Conservation (phyloP, 2,113 vertebrate genomes). For the Pavo muticus region DNA sequence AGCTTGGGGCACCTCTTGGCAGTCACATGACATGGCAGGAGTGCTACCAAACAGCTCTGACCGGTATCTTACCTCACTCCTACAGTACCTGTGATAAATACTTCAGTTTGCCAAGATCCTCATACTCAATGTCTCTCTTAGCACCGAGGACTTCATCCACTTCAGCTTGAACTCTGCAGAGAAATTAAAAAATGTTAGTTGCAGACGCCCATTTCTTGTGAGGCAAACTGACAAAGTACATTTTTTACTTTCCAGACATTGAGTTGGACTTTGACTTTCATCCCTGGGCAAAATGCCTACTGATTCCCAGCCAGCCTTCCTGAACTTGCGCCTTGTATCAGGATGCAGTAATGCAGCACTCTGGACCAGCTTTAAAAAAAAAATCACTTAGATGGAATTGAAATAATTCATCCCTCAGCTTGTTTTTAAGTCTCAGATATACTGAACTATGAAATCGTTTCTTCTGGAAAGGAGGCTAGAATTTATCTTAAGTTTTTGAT, state of each 20-base stretch:
- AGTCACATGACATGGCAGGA: not conserved
- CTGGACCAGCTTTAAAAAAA: not conserved
- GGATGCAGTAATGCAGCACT: not conserved
- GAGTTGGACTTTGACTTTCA: not conserved
- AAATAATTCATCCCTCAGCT: not conserved
- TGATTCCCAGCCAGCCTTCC: not conserved
- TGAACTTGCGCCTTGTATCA: not conserved
- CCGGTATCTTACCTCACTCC: not conserved
- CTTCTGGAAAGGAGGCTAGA: not conserved
- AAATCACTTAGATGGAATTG: not conserved
- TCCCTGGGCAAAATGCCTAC: not conserved
- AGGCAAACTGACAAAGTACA: not conserved
- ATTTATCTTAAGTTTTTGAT: not conserved
- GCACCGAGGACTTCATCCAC: constrained; percentile 91
- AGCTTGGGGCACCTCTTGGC: not conserved
- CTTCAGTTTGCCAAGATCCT: constrained; percentile 87
- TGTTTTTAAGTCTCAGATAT: not conserved
- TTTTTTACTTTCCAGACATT: not conserved
- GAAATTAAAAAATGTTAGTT: constrained; percentile 5
- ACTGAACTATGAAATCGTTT: not conserved
- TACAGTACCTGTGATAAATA: constrained; percentile 89
- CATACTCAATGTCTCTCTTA: constrained; percentile 86
- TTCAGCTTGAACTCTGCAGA: constrained; percentile 82
- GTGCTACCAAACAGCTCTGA: not conserved
- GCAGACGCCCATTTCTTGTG: not conserved